A percentile compares a stretch with the other conserved stretches of the same genome.
These are phyloP conservation scores for Temnothorax longispinosus DNA, from an alignment of 1,140 invertebrate species.

Conservation along the genomic window DNA sequence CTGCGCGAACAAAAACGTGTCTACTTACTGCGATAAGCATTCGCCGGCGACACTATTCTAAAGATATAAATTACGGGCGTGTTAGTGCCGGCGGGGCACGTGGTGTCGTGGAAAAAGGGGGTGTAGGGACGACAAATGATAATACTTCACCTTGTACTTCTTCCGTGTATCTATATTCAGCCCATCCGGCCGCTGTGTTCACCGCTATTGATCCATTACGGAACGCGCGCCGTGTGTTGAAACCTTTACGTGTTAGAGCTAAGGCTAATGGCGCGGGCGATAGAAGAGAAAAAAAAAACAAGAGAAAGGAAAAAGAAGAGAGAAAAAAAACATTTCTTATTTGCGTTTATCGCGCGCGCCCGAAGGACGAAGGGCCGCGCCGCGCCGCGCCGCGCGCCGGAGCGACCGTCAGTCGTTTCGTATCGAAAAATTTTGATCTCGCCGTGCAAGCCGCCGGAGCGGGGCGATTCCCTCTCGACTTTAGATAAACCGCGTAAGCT, in stretches of 20 bases:
- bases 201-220: slow-evolving; percentile 71
- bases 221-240: slow-evolving; percentile 40
- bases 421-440: slow-evolving; percentile 46
- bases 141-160: slow-evolving; percentile 73
- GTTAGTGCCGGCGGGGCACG: neutral
- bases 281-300: neutral
- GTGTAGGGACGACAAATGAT: slow-evolving; percentile 68
- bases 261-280: slow-evolving; percentile 40
- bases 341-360: slow-evolving; percentile 22
- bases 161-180: slow-evolving; percentile 73
- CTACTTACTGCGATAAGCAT: slow-evolving; percentile 8
- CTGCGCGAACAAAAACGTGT: neutral
- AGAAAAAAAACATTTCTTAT: neutral
- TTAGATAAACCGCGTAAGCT: neutral
- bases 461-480: neutral
- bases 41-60: slow-evolving; percentile 25
- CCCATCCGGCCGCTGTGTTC: slow-evolving; percentile 66
- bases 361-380: slow-evolving; percentile 16
- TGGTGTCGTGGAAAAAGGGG: slow-evolving; percentile 26
- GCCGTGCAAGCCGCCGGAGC: neutral
- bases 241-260: slow-evolving; percentile 58
- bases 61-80: slow-evolving; percentile 18
- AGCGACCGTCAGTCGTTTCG: neutral
- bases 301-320: neutral
- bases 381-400: no score